Base-by-base conservation (phyloP, 2,113 vertebrate genomes). In the Engraulis encrasicolus region DNA sequence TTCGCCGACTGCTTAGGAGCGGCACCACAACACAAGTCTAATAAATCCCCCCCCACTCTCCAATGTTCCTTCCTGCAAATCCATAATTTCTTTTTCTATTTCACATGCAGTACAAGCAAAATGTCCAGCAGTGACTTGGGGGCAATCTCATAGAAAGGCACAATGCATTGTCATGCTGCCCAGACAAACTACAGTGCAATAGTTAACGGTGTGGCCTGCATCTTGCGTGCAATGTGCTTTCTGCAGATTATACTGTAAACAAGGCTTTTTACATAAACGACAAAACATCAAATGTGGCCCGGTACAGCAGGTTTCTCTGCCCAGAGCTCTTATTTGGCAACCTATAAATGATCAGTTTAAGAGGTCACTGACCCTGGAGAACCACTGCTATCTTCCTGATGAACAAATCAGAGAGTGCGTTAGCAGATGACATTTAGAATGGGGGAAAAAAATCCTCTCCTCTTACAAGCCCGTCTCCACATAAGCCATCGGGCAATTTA, bases 71-170 rank as follows among this genome's bases (percentile, higher is more conserved):
- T 90, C 83, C 89, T 86, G 18, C 77, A 61, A 38, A 87, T 90
- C 88, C 80, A 78, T 92, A 88, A 89, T 88, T 94, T 89, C 88
- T 87, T 86, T 89, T 88, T 88, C 27, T 74, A 14, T 37, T 31
- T 82, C 74, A 82, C 86, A 77, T 87, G 90, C 86, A 91, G n/a
- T n/a, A n/a, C n/a, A 90, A 9, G 92, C 90, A 89, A n/a, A n/a
- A 89, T 88, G 86, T 88, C 90, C 93, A 90, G n/a, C n/a, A n/a
- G 89, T 89, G 91, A 93, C 94, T 92, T n/a, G 86, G 92, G 94
- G 85, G 81, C 92, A 94, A 92, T 94, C 92, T 91, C 84, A 91
- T 86, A 88, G 82, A 88, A 90, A 9, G 92, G 91, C 92, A 90
- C 91, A 89, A 90, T 87, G 81, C 66, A 81, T 89, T 93, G 88